Base-by-base conservation (phyloP, 1,140 invertebrate genomes). In the Ceratina calcarata region DNA sequence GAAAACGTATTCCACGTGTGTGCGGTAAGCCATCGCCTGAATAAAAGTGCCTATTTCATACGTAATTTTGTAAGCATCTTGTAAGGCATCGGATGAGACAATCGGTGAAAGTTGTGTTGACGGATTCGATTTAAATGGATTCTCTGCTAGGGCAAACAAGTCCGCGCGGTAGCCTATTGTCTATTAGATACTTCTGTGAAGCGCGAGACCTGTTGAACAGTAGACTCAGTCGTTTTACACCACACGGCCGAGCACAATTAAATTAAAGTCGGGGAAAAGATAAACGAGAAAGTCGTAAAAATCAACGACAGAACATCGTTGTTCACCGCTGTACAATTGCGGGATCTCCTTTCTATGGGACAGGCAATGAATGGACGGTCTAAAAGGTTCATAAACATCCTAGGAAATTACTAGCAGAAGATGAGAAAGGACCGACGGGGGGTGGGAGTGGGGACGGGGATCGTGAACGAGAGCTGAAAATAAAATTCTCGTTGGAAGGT, bases 1-100 rank as follows among this genome's bases (percentile, higher is more conserved):
- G 27, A 45, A 45, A 45, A 45, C n/a, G n/a, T n/a, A 45, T 45
- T 45, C 6, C 37, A 45, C 10, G 37, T 6, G 37, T n/a, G n/a
- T n/a, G n/a, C n/a, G n/a, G n/a, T n/a, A n/a, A n/a, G n/a, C n/a
- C n/a, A n/a, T 6, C 37, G 37, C 6, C 37, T 10, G 7, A 13
- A 45, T 4, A 13, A 13, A 2, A 37, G 37, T 1, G 15, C 10
- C 24, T 1, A 7, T 1, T 45, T 45, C 37, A 51, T 7, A 2
- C 1, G 69, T 51, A 69, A 82, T 62, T 22, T 24, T 61, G 8
- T n/a, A n/a, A n/a, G n/a, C n/a, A n/a, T n/a, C 22, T 27, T 49
- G 27, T 18, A 45, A 53, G 10, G 37, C 7, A 45, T 45, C 37
- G 37, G 60, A 15, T 32, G 37, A 12, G 15, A 58, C 13, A 15